A percentile compares a stretch with the other conserved stretches of the same genome.
Evolutionary conservation across 1,140 invertebrate species (phyloP).

Genomic region (Drosophila ficusphila): DNA sequence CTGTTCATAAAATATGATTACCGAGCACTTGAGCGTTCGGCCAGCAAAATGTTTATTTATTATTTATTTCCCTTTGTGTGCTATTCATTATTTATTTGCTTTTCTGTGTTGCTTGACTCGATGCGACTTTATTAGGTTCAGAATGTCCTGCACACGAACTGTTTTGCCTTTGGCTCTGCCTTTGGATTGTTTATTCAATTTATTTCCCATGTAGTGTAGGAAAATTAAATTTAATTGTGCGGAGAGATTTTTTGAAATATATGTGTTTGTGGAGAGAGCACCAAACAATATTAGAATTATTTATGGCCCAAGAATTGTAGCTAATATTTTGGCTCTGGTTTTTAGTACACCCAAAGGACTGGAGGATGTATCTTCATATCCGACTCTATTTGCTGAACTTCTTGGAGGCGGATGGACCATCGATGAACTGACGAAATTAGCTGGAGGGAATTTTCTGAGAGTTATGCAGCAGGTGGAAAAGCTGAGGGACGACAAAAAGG

Average conservation of each 20-base stretch:
- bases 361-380: conserved; percentile 96
- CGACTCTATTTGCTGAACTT: conserved; percentile 92
- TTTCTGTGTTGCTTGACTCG: conserved; percentile 26
- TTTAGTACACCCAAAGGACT: conserved; percentile 92
- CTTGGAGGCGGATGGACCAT: conserved; percentile 93
- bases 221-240: conserved; percentile 42
- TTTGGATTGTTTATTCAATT: conserved; percentile 19
- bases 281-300: not conserved
- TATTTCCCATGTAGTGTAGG: conserved; percentile 27
- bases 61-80: conserved; percentile 70
- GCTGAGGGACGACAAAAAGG: conserved; percentile 74
- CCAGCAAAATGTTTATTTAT: conserved; percentile 59
- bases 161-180: not conserved
- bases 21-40: conserved; percentile 44
- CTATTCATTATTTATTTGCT: conserved; percentile 54
- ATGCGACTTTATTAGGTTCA: conserved; percentile 32
- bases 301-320: not conserved
- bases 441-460: conserved; percentile 93
- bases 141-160: conserved; percentile 6
- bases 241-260: conserved; percentile 20
- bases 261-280: not conserved
- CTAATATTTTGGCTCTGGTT: conserved; percentile 23
- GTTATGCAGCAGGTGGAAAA: conserved; percentile 88
- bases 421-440: conserved; percentile 94
- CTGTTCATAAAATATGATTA: conserved; percentile 62